phyloP scores from a whole-genome alignment of 2,797 vertebrate genomes.

The Poliocrania exsul region DNA sequence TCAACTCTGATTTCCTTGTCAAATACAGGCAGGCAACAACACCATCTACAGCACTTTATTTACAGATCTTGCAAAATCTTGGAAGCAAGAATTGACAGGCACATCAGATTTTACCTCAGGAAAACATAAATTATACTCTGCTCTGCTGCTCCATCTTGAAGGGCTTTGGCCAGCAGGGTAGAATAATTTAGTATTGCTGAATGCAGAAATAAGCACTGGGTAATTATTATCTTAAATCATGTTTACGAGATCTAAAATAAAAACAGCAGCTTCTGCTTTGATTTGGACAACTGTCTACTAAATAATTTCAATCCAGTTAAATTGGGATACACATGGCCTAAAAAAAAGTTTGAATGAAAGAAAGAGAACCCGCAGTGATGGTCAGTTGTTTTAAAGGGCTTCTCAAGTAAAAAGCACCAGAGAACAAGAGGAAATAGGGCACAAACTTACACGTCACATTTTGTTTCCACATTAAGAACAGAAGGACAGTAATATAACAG shows the following conservation, averaged over 20 bases:
- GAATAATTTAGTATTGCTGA: slow-evolving; percentile 46
- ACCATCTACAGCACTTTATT: slow-evolving; percentile 64
- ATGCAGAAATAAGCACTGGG: slow-evolving; percentile 4
- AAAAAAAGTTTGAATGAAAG: neutral
- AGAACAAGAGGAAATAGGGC: neutral
- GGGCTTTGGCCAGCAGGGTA: slow-evolving; percentile 40
- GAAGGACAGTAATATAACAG: neutral
- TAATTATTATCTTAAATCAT: slow-evolving; percentile 38
- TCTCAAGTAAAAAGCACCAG: neutral
- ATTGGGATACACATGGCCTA: neutral
- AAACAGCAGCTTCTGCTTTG: neutral
- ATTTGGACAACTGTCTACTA: neutral
- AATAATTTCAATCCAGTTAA: slow-evolving; percentile 23
- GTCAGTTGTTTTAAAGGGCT: neutral
- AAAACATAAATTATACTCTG: slow-evolving; percentile 65
- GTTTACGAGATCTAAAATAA: neutral
- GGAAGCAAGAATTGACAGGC: slow-evolving; percentile 70
- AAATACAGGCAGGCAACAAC: slow-evolving; percentile 35
- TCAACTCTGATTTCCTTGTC: slow-evolving; percentile 61
- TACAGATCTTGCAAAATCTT: slow-evolving; percentile 70
- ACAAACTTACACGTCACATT: neutral
- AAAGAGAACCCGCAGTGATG: neutral
- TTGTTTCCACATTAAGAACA: neutral
- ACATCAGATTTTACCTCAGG: slow-evolving; percentile 61
- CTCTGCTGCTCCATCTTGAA: slow-evolving; percentile 29